Percentiles rank a stretch among this genome's conserved stretches.
Evolutionary conservation across 2,113 vertebrate species (phyloP).

Genomic region (Lanius ludovicianus): DNA sequence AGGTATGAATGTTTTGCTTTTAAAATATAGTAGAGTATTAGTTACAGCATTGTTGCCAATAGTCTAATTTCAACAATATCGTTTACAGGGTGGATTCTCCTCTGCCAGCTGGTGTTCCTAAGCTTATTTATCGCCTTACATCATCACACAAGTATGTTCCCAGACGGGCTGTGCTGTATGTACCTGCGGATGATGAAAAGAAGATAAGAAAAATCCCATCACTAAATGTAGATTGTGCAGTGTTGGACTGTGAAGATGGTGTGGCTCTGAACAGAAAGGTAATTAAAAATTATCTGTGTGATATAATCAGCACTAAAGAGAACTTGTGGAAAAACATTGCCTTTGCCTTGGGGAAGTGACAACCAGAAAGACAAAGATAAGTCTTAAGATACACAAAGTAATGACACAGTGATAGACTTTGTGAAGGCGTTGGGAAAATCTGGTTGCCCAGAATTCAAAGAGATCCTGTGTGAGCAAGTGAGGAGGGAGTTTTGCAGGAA

Average conservation of each 20-base stretch:
- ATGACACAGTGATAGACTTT: not conserved
- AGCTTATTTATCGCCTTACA: not conserved
- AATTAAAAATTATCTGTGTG: constrained; percentile 44
- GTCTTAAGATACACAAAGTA: not conserved
- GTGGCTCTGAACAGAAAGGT: constrained; percentile 96
- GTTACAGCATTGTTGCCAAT: not conserved
- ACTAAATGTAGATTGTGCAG: constrained; percentile 89
- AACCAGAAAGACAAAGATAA: not conserved
- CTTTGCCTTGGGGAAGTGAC: not conserved
- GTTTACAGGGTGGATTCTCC: constrained; percentile 56
- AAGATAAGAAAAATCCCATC: constrained; percentile 91
- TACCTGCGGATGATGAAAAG: constrained; percentile 91
- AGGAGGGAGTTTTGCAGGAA: not conserved
- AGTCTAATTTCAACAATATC: constrained; percentile 16
- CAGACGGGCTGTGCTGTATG: constrained; percentile 91
- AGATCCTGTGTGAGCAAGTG: not conserved
- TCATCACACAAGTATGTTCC: constrained; percentile 83
- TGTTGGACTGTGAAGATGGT: constrained; percentile 96
- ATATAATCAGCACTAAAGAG: not conserved
- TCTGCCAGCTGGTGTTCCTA: constrained; percentile 9
- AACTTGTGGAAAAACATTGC: not conserved
- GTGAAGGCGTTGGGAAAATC: not conserved
- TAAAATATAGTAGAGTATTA: not conserved
- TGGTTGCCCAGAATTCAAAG: not conserved
- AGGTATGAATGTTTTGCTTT: not conserved